A percentile compares a stretch with the other conserved stretches of the same genome.
These are phyloP conservation scores for Atractosteus spatula DNA, from an alignment of 2,113 vertebrate genomes.

Conservation along the genomic window DNA sequence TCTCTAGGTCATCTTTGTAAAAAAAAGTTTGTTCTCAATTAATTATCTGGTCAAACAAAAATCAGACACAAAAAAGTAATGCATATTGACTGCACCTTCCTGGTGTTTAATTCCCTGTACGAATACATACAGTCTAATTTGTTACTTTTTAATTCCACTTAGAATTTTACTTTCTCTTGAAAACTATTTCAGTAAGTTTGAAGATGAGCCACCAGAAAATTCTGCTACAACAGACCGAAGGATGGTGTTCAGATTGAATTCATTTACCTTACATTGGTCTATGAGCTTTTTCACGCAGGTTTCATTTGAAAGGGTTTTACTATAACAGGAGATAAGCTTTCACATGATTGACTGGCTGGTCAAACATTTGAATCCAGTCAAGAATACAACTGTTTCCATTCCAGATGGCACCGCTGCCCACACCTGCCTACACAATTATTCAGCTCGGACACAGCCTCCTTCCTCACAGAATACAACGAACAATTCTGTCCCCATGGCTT, in stretches of 20 bases:
- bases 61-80: too few species aligned
- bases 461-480: constrained; percentile 42
- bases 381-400: neutral
- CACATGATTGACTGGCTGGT: neutral
- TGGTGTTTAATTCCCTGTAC: too few species aligned
- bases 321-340: neutral
- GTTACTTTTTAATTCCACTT: too few species aligned
- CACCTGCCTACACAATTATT: neutral
- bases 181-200: too few species aligned
- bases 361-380: neutral
- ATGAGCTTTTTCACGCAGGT: neutral
- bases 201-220: neutral
- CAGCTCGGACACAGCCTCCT: neutral
- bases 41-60: too few species aligned
- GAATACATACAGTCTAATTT: too few species aligned
- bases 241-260: neutral
- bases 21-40: too few species aligned
- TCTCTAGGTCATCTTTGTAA: too few species aligned
- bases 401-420: constrained; percentile 16
- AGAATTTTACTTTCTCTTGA: too few species aligned
- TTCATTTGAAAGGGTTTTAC: neutral
- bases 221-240: neutral
- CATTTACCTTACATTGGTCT: neutral
- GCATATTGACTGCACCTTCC: too few species aligned
- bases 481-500: constrained; percentile 21